phyloP scores from a whole-genome alignment of 2,113 vertebrate genomes.

The Phylloscopus trochilus region DNA sequence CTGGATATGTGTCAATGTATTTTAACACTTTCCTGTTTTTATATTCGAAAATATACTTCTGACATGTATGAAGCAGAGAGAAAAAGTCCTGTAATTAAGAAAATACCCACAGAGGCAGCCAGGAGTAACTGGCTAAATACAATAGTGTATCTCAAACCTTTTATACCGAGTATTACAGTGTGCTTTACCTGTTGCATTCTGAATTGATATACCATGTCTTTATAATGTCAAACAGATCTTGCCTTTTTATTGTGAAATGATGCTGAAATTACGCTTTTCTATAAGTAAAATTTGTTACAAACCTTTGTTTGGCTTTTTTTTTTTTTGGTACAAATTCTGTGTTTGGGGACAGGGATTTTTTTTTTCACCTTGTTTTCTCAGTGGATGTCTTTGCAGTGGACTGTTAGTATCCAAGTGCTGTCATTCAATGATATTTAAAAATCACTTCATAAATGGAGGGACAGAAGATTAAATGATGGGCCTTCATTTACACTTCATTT shows the following conservation, averaged over 20 bases:
- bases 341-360: background rate
- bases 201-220: background rate
- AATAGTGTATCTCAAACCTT: background rate
- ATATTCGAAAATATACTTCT: background rate
- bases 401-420: background rate
- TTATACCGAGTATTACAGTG: background rate
- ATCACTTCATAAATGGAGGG: background rate
- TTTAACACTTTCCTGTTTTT: background rate
- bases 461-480: background rate
- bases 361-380: background rate
- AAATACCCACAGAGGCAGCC: background rate
- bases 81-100: background rate
- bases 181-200: background rate
- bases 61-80: background rate
- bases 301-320: background rate
- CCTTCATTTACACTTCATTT: background rate
- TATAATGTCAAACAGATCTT: background rate
- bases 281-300: conserved; percentile 21
- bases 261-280: background rate
- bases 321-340: background rate
- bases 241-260: background rate
- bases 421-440: background rate
- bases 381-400: background rate
- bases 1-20: background rate
- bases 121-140: background rate